Evolutionary conservation across 2,113 vertebrate genomes (phyloP), one percentile per base, ranked within the genome.

Genomic region (Oreochromis spilurus): DNA sequence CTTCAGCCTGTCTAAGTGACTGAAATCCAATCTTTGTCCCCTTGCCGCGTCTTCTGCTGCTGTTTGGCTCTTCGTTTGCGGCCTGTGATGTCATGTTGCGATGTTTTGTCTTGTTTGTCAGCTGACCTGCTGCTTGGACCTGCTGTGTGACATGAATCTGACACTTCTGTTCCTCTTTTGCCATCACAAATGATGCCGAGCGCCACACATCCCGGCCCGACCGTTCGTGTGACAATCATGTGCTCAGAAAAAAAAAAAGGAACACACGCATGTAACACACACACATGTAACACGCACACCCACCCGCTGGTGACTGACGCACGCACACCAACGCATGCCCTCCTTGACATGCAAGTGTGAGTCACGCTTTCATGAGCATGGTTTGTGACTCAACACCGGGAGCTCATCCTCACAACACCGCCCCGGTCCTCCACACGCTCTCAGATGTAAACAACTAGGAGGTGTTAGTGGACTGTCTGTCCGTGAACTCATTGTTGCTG

Each of bases 271-370:
- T 10, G 57, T 31, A 17, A 40, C 9, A 17, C 70, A 57, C 67
- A 36, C 81, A 29, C 79, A 31, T 9, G 50, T n/a, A 2, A 31
- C 65, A 57, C 70, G n/a, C 83, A 13, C 84, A 38, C 57, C 1
- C 81, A 48, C 16, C 24, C 78, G 50, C 78, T 62, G n/a, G 43
- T 53, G 79, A 75, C 9, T 93, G 91, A 91, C 81, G 48, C 80
- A 84, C 58, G 5, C 83, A 84, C 91, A 72, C 88, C 43, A 10
- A 91, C 89, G 52, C 85, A 12, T 58, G 79, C 50, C 86, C 82
- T 91, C 55, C 62, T 75, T 79, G 82, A 87, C 88, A 79, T 86
- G 54, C 21, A 3, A 53, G 57, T 2, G 70, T 87, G 92, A 91
- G 43, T 93, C 89, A 93, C 9, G 26, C 58, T n/a, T 54, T 81